Conservation (phyloP, 2,888 invertebrate species). For the Zonitis immaculata region DNA sequence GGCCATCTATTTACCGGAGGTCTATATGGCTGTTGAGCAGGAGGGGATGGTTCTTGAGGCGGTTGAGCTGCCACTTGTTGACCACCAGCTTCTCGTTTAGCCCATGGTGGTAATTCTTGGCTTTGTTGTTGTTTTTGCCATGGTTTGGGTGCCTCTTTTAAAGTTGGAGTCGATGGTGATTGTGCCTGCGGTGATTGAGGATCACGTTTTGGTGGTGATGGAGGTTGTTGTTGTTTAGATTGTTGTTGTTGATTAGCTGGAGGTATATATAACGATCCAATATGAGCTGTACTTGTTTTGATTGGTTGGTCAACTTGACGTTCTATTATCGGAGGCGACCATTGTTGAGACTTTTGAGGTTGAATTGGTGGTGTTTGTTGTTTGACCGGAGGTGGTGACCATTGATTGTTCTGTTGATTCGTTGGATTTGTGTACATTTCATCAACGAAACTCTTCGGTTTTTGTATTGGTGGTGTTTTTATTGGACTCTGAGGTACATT, state of each 20-base stretch:
- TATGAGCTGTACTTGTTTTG: slow-evolving; percentile 40
- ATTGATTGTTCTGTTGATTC: neutral
- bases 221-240: slow-evolving; percentile 27
- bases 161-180: slow-evolving; percentile 47
- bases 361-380: slow-evolving; percentile 33
- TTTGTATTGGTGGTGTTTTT: neutral
- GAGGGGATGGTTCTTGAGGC: slow-evolving; percentile 11
- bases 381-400: neutral
- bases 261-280: slow-evolving; percentile 56
- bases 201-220: slow-evolving; percentile 30
- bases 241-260: slow-evolving; percentile 41
- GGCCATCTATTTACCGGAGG: slow-evolving; percentile 24
- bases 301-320: slow-evolving; percentile 24
- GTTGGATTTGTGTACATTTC: neutral
- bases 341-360: slow-evolving; percentile 33
- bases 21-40: slow-evolving; percentile 11
- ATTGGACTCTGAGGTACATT: slow-evolving; percentile 2
- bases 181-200: slow-evolving; percentile 36
- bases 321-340: slow-evolving; percentile 31
- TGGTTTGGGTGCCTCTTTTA: slow-evolving; percentile 58
- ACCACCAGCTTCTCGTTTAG: slow-evolving; percentile 33
- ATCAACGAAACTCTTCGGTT: neutral
- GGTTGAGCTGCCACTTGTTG: neutral
- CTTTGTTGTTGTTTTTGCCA: slow-evolving; percentile 51
- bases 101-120: slow-evolving; percentile 53